Evolutionary conservation across 2,888 invertebrate genomes (phyloP), one percentile per base, ranked within the genome.

Genomic region (Drosophila ezoana): DNA sequence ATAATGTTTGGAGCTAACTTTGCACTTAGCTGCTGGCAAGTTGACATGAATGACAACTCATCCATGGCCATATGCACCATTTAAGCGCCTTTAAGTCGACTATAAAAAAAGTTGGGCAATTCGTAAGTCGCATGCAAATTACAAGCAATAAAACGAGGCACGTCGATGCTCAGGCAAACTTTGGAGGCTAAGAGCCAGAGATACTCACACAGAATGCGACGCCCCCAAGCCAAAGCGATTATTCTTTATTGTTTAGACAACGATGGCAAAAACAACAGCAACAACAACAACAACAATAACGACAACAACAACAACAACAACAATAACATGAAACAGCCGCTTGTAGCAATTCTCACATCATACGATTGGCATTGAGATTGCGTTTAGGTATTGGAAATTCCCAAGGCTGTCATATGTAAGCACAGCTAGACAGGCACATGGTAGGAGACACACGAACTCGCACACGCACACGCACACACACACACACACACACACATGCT

Each of bases 311-410:
- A 6, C n/a, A 67, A 38, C 18, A 43, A 6, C 28, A 54, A 59
- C 32, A 75, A 63, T 32, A 73, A 81, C 71, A 71, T 44, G 66
- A 70, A 87, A 81, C 69, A 65, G 71, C 59, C 71, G 67, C 64
- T 78, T 82, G 77, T 82, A 59, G 82, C 88, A 91, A 91, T 91
- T 91, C 90, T 87, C 91, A 90, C 91, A 87, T 90, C 90, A 90
- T 92, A 88, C 90, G 89, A 90, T 90, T 90, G 87, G 82, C 89
- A 87, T 85, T 89, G 86, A 82, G 87, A 83, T 87, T 90, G 77
- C 71, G 75, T 75, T 77, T 71, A 79, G 81, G 81, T 76, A 74
- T 86, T 59, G 78, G 66, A 70, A 76, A 90, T 90, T 90, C 90
- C 90, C 90, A 77, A 80, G 89, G 75, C 79, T 81, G 87, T 81